Percentiles rank a stretch among this genome's conserved stretches.
These are phyloP conservation scores for Polypterus senegalus DNA, from an alignment of 2,113 vertebrate species.

Conservation along the genomic window DNA sequence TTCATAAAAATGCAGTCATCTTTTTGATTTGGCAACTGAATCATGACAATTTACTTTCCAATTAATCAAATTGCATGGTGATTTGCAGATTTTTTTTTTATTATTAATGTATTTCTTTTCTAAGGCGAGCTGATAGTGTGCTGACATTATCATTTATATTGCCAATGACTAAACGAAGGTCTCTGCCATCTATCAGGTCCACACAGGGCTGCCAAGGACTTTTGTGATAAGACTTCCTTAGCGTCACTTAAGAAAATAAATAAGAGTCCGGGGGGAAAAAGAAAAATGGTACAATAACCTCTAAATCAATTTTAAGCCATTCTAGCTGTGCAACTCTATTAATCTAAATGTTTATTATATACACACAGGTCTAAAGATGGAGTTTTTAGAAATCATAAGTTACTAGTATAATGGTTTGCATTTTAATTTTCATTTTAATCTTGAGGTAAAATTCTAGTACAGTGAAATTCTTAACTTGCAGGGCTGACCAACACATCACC, in stretches of 20 bases:
- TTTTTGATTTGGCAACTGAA: too few relatives aligned
- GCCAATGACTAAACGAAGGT: background rate
- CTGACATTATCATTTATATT: background rate
- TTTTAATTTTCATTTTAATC: too few relatives aligned
- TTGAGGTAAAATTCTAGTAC: too few relatives aligned
- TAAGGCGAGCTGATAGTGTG: background rate
- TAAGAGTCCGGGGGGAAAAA: background rate
- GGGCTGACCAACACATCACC: too few relatives aligned
- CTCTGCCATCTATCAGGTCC: constrained; percentile 1
- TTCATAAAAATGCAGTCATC: too few relatives aligned
- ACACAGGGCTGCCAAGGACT: background rate
- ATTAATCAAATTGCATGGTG: too few relatives aligned
- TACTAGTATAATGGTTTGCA: too few relatives aligned
- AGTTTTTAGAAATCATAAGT: too few relatives aligned
- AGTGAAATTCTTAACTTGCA: too few relatives aligned
- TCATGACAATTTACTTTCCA: too few relatives aligned
- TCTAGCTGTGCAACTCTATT: background rate
- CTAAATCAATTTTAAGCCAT: background rate
- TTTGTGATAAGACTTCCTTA: background rate
- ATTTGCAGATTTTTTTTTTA: too few relatives aligned
- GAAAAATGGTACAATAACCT: background rate
- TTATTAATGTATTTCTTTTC: too few relatives aligned
- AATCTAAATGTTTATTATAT: background rate
- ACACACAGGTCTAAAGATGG: background rate
- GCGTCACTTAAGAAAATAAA: background rate